Base-by-base conservation (phyloP, 2,113 vertebrate species). In the Pangasianodon gigas region DNA sequence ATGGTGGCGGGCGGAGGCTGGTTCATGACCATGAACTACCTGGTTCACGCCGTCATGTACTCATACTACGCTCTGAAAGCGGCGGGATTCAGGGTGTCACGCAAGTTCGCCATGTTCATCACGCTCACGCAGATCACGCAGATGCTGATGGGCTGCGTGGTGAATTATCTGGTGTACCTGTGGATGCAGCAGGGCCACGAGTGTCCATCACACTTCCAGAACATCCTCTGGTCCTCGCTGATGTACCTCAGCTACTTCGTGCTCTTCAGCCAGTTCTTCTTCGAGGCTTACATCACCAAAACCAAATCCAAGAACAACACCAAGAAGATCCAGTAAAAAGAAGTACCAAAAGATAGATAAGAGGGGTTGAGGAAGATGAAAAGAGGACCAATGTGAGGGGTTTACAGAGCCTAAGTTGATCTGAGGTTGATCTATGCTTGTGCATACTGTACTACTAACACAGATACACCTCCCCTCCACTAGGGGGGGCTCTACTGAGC, bases 211-310 rank as follows among this genome's bases (percentile, higher is more conserved):
- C 97, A 99, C 90, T 96, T 99, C 92, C 97, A 98, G 94, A 99
- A 99, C 96, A 96, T 99, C 95, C 96, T 99, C 93, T 99, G 98
- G 98, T 99, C 98, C 87, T 99, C 98, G 13, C 97, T 99, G 95
- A 99, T 99, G 98, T 99, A 99, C 97, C 97, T 99, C 97, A 99
- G 98, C 97, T 99, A 99, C 96, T 97, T 99, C 89, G 97, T 99
- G 95, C 98, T 99, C 93, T 99, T 99, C 96, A 97, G 98, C 94
- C 98, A 98, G 95, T 99, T 99, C 96, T 99, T 99, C 96, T 96
- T 97, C 85, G 98, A 98, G 95, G 98, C 98, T 95, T 99, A 99
- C 93, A 90, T 99, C 0, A 94, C 96, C 96, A 99, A 97, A 95
- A 96, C 94, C 94, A 96, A 96, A 92, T 95, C 96, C 80, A 32